Evolutionary conservation across 2,888 invertebrate species (phyloP).

Genomic region (Uropetala carovei): DNA sequence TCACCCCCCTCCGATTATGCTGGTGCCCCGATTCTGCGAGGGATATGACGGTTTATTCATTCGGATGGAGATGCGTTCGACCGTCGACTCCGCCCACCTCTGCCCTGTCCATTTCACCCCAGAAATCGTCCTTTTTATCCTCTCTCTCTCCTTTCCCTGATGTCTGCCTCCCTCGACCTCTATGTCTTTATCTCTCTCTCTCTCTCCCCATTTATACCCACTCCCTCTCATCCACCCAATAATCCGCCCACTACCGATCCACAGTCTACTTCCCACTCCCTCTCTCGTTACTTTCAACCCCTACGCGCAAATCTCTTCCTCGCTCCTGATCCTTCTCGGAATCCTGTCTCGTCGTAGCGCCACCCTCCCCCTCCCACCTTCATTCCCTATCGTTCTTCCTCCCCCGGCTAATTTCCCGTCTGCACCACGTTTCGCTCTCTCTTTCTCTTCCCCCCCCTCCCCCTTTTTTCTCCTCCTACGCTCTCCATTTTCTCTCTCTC

Average conservation of each 20-base stretch:
- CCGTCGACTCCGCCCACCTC: not conserved
- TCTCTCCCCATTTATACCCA: not conserved
- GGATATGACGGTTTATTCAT: not conserved
- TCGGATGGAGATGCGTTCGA: not conserved
- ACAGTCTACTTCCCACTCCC: not conserved
- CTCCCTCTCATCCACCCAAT: not conserved
- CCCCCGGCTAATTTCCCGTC: not conserved
- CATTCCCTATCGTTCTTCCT: not conserved
- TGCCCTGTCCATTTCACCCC: not conserved
- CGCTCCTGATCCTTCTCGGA: not conserved
- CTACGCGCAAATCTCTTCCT: not conserved
- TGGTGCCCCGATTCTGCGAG: not conserved
- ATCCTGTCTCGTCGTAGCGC: not conserved
- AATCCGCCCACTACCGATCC: not conserved
- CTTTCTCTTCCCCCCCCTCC: not conserved
- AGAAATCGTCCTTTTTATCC: constrained; percentile 16
- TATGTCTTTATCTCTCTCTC: not conserved
- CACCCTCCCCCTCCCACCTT: not conserved
- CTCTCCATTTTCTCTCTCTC: not conserved
- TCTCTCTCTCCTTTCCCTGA: not conserved
- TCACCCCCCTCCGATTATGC: not conserved
- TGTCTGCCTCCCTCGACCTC: not conserved
- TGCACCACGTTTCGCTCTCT: not conserved
- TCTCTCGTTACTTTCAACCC: not conserved
- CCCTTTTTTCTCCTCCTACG: not conserved